phyloP scores from a whole-genome alignment of 2,113 vertebrate species.

The Chlorocebus sabaeus region DNA sequence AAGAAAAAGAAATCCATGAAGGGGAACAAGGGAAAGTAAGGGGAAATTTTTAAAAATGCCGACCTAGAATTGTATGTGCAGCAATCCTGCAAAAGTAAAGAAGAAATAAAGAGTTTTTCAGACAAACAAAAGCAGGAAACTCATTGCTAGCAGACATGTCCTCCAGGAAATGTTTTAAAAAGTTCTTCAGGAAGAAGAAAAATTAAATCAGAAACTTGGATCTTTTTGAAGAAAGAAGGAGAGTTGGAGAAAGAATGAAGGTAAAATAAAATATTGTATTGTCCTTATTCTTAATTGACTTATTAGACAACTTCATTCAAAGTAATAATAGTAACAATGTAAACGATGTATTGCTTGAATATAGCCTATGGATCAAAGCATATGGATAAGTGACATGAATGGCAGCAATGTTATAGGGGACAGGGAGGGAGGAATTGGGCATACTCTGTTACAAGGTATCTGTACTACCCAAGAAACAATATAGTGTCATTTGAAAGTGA shows the following conservation, averaged over 20 bases:
- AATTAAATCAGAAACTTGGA: not conserved
- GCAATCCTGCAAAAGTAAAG: not conserved
- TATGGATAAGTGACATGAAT: not conserved
- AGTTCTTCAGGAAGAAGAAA: not conserved
- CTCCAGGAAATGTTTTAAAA: not conserved
- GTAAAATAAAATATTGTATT: not conserved
- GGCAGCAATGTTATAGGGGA: not conserved
- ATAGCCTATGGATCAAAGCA: not conserved
- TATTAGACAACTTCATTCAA: not conserved
- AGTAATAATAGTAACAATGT: not conserved
- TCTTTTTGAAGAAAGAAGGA: not conserved
- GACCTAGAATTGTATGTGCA: not conserved
- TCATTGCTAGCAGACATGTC: not conserved
- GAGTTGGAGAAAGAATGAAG: not conserved
- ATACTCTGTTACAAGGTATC: not conserved
- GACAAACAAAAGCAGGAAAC: not conserved
- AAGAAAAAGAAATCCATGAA: too few relatives aligned
- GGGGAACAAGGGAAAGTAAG: too few relatives aligned
- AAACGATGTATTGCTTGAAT: not conserved
- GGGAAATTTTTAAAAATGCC: not conserved
- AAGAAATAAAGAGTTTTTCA: not conserved
- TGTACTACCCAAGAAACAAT: not conserved
- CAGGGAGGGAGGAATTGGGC: not conserved
- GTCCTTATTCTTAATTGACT: not conserved
- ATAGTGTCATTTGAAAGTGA: not conserved